These are phyloP conservation scores for Drosophila nr. perissopoda DNA, from an alignment of 2,888 invertebrate species.

Conservation along the genomic window DNA sequence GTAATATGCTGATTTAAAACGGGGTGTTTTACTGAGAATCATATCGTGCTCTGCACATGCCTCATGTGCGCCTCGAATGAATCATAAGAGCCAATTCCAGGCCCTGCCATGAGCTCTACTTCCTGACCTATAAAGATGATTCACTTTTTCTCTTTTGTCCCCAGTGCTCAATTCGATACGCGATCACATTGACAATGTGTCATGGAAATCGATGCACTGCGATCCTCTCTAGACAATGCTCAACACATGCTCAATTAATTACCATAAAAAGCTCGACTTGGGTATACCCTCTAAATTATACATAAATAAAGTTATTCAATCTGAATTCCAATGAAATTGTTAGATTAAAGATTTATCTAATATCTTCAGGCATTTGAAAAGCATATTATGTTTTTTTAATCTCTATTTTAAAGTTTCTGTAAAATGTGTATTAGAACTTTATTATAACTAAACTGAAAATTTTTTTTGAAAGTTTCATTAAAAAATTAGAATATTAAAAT, in stretches of 20 bases:
- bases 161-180: neutral
- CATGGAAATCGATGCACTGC: neutral
- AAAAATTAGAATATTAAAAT: no score
- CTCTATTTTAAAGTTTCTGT: no score
- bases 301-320: neutral
- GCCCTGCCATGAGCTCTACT: neutral
- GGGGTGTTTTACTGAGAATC: neutral
- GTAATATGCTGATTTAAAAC: neutral
- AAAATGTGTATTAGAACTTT: no score
- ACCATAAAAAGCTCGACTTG: neutral
- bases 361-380: neutral
- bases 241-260: neutral
- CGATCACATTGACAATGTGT: neutral
- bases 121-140: neutral
- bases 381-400: neutral
- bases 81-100: neutral
- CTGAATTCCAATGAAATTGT: neutral
- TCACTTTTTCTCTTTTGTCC: neutral
- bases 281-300: neutral
- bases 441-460: no score
- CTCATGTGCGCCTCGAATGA: neutral
- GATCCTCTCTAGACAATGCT: neutral
- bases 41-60: neutral
- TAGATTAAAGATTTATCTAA: neutral
- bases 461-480: no score